Percentiles rank a stretch among this genome's conserved stretches.
Conservation (phyloP, 2,113 vertebrate species). For the Mormoops blainvillei region DNA sequence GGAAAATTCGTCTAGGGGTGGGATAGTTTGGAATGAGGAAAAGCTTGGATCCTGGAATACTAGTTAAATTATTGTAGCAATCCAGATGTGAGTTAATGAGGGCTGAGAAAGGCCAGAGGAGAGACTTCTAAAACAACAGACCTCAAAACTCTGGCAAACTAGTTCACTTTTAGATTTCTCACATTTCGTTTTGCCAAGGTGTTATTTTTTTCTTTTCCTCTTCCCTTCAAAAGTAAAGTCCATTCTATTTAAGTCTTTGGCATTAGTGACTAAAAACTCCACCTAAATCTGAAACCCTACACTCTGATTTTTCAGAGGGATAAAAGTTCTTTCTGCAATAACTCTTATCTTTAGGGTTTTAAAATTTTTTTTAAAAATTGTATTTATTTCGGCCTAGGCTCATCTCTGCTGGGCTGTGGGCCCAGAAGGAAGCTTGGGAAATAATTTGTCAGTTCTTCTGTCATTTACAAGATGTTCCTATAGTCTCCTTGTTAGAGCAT, state of each 20-base stretch:
- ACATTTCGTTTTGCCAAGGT: constrained; percentile 15
- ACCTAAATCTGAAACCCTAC: neutral
- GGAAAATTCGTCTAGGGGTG: neutral
- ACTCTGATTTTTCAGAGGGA: neutral
- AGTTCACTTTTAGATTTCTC: neutral
- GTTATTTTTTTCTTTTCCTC: neutral
- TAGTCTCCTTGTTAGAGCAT: neutral
- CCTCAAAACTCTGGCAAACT: neutral
- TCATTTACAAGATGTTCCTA: constrained; percentile 44
- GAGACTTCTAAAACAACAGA: neutral
- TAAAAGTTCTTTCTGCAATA: neutral
- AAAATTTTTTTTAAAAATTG: neutral
- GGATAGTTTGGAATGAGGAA: constrained; percentile 5
- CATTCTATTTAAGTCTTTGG: neutral
- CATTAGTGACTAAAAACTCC: neutral
- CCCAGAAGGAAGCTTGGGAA: constrained; percentile 47
- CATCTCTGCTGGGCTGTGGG: constrained; percentile 11
- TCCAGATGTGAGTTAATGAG: neutral
- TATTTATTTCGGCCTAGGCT: neutral
- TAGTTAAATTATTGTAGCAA: neutral
- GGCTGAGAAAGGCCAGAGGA: neutral
- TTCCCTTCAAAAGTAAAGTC: constrained; percentile 19
- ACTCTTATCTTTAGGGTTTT: neutral
- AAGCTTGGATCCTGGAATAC: neutral
- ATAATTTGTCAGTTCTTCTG: neutral